Conservation (phyloP, 2,113 vertebrate species). For the Agapornis roseicollis region DNA sequence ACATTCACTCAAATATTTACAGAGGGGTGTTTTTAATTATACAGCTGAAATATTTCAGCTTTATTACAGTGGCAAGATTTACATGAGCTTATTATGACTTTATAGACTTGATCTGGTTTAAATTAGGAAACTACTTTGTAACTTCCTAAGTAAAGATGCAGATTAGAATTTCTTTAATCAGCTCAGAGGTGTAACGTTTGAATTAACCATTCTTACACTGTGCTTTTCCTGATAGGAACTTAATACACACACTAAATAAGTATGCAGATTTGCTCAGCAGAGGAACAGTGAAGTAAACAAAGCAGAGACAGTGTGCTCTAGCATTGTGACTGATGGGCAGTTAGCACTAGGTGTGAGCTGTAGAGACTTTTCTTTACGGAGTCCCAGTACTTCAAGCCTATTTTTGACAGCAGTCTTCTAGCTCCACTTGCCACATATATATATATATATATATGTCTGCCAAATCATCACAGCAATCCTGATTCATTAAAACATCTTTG, state of each 20-base stretch:
- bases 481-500: not conserved
- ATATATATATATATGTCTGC: accelerated
- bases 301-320: not conserved
- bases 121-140: conserved; percentile 25
- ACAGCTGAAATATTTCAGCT: conserved; percentile 22
- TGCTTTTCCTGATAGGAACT: not conserved
- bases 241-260: not conserved
- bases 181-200: not conserved
- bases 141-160: conserved; percentile 5
- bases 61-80: not conserved
- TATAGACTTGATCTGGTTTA: conserved; percentile 40
- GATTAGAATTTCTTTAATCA: conserved; percentile 31
- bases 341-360: not conserved
- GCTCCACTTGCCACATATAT: not conserved
- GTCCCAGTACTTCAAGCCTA: not conserved
- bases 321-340: not conserved
- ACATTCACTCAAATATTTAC: not conserved
- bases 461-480: not conserved
- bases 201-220: not conserved
- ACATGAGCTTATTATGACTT: conserved; percentile 23
- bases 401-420: not conserved
- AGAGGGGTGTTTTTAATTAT: conserved; percentile 13
- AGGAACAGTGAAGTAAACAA: not conserved
- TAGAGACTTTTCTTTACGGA: not conserved
- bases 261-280: not conserved